Base-by-base conservation (phyloP, 1,140 invertebrate species). In the Ditylenchus dipsaci region DNA sequence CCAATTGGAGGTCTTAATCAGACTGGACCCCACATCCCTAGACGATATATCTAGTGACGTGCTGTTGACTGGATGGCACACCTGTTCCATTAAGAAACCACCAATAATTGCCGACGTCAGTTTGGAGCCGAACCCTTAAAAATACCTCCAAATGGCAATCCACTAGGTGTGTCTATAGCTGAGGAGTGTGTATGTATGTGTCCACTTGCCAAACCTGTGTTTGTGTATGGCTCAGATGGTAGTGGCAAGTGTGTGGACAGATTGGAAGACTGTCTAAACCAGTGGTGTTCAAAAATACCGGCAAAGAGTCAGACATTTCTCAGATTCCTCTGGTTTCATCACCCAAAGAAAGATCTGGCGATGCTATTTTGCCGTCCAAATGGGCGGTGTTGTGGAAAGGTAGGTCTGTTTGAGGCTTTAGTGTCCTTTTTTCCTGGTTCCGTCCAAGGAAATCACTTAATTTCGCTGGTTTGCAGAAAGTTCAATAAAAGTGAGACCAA, bases 401-500 rank as follows among this genome's bases (percentile, higher is more conserved):
- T 68, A 21, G 23, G 29, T n/a, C 0, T 47, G 1, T 19, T 47
- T 23, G 1, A 15, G 11, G 49, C 15, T 5, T 21, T 53, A 53
- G 43, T 45, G 43, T 45, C 11, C 43, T n/a, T 45, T 45, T 13
- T 45, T 13, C 11, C 43, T 11, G n/a, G 43, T 13, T 13, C 43
- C 43, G 11, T 45, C n/a, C 11, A 11, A n/a, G n/a, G 43, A 45
- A 45, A n/a, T n/a, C 43, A 21, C 49, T 53, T 3, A 53, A 53
- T 19, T 53, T 53, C 8, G 3, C 15, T 53, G n/a, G 11, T 26
- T 23, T 68, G 15, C 33, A 74, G 73, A 75, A 62, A 75, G 68
- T 38, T 19, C 65, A 38, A 60, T 75, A 15, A 75, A 75, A 56
- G 58, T 75, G 23, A 61, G 64, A 42, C 38, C 65, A 42, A 57